Base-by-base conservation (phyloP, 2,888 invertebrate species). In the Lissocephala sabroskyi region DNA sequence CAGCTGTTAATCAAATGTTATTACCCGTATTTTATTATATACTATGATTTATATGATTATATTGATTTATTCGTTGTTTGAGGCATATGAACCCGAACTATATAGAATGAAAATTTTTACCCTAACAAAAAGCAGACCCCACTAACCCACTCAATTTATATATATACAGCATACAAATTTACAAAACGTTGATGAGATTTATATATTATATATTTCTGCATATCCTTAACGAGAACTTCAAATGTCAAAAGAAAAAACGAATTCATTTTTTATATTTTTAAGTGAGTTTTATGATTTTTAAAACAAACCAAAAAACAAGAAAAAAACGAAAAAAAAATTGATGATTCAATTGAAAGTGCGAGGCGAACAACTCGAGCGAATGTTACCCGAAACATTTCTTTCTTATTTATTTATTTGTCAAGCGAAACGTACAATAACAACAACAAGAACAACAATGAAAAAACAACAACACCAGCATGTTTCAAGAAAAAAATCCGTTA, bases 121-220 rank as follows among this genome's bases (percentile, higher is more conserved):
- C n/a, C 18, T n/a, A 19, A 19, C 19, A 19, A 45, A 39, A 29
- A 36, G 18, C 42, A 41, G 32, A 36, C 5, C 23, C 26, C 35
- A 28, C 36, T 16, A 17, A 1, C 18, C 35, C 35, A 42, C 29
- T 26, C 46, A 41, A 28, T 41, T 36, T 30, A 48, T 53, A 45
- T 42, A 59, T 29, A 32, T 39, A 52, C 32, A 49, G 23, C 45
- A 53, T 63, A 62, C 57, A n/a, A n/a, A n/a, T n/a, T n/a, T n/a
- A n/a, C n/a, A n/a, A n/a, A n/a, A 53, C 53, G 65, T 67, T 68
- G 71, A 37, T 68, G 56, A 62, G 61, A 53, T 54, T 62, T 55
- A 52, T 49, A 58, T 41, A 63, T 62, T 59, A 61, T 55, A 52
- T 49, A 58, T 41, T 66, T 62, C 62, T 59, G 75, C 68, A 68